Percentiles rank a stretch among this genome's conserved stretches.
Conservation (phyloP, 2,797 vertebrate genomes). For the Pachyuromys duprasi region DNA sequence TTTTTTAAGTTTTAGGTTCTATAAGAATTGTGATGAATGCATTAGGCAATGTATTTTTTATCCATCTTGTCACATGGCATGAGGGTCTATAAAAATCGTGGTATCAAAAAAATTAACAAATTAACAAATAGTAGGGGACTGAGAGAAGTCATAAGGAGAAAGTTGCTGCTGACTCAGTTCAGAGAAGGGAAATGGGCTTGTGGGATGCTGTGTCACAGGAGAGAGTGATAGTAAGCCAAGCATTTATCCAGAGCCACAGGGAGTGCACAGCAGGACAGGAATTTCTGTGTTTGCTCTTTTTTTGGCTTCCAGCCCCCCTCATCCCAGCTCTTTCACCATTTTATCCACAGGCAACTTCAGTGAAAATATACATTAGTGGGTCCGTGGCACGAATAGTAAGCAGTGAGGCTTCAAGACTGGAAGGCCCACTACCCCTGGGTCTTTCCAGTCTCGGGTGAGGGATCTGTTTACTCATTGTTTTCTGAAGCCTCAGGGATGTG, state of each 20-base stretch:
- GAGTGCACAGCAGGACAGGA: background rate
- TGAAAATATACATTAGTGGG: background rate
- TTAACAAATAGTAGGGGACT: background rate
- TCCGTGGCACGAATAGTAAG: background rate
- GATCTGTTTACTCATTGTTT: conserved; percentile 12
- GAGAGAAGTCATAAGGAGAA: background rate
- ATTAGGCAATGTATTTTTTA: background rate
- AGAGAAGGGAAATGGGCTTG: conserved; percentile 10
- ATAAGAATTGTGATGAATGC: background rate
- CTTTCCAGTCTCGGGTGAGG: background rate
- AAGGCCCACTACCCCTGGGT: background rate
- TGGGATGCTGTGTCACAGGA: background rate
- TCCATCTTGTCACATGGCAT: background rate
- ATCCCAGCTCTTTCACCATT: background rate
- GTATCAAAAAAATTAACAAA: conserved; percentile 17
- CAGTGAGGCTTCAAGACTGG: background rate
- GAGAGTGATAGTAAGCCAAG: background rate
- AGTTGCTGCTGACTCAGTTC: background rate
- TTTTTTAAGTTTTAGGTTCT: background rate
- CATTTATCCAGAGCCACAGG: background rate
- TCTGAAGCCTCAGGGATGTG: background rate
- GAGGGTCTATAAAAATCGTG: background rate
- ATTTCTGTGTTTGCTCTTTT: background rate
- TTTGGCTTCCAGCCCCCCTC: background rate
- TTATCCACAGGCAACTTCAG: background rate